Evolutionary conservation across 2,888 invertebrate genomes (phyloP), one percentile per base, ranked within the genome.

Genomic region (Euplagia quadripunctaria): DNA sequence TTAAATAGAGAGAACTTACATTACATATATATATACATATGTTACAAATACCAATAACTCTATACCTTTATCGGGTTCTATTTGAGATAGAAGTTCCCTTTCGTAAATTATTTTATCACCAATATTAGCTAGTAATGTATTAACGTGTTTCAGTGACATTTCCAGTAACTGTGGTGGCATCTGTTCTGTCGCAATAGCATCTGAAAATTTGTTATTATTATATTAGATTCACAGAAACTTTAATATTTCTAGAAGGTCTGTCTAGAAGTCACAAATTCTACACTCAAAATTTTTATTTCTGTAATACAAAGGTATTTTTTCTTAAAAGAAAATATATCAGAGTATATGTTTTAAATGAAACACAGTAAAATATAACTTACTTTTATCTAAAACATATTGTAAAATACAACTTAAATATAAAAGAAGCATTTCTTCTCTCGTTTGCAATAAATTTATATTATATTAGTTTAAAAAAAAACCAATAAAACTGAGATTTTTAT

Each of bases 41-140:
- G 12, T 20, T 20, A 20, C 0, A 4, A 11, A 20, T 11, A 9
- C 1, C 31, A 1, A 61, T 31, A 4, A 5, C 12, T 8, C 1
- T 46, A 11, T 61, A 61, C 61, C 61, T 31, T 61, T 31, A 11
- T 61, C 61, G 4, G 5, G 20, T 31, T 51, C 68, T 43, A 68
- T 43, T 55, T 55, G n/a, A 43, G 55, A 68, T 55, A 68, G n/a
- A 42, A 68, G 55, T 55, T 55, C n/a, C 42, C 43, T 55, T 42
- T 68, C 68, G 17, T 42, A 8, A 20, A 12, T 17, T 55, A 68
- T 43, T 43, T n/a, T 55, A 20, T 20, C 43, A 43, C 55, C 43
- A 20, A 68, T 68, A n/a, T 68, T 14, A 58, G 68, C 20, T n/a
- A 68, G 9, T 58, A 68, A 17, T 55, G 42, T 68, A 14, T 68